Base-by-base conservation (phyloP, 2,113 vertebrate species). In the Oryzias woworae region DNA sequence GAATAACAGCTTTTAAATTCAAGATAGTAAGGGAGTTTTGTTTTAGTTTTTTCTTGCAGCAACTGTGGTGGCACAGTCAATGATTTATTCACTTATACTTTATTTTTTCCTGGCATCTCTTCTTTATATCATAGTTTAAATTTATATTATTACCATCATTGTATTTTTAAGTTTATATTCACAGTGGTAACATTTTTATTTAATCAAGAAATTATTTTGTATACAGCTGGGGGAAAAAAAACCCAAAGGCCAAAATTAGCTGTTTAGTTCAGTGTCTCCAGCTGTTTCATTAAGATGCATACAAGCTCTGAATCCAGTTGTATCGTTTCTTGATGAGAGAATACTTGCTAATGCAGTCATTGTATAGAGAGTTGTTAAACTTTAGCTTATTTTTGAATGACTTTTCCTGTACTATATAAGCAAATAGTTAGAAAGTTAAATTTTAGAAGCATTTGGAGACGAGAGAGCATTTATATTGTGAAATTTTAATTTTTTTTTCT, bases 101-200 rank as follows among this genome's bases (percentile, higher is more conserved):
- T 66, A 50, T 18, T 31, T 64, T 14, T 45, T 48, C 63, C 8
- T 55, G 3, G 53, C 0, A 55, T 52, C 66, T 56, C 63, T 58
- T 43, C 17, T 68, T 45, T 4, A 76, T 74, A 83, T 85, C 49
- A 79, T 63, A 59, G 47, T 56, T 74, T 72, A 15, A 58, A 70
- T 71, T 49, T 50, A 18, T 58, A 61, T 23, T 8, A 62, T 60
- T 3, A 36, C 51, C 67, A 68, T 81, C 16, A 46, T 74, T 85
- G 73, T 87, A 85, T 75, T 52, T 66, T 60, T n/a, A 62, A 57
- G 36, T 65, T 51, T 41, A 0, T 61, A 75, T 58, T 55, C 61
- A 55, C 48, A 48, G 8, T 26, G 31, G 20, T 24, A 23, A 18
- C 20, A 15, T 14, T 0, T 22, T 58, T 31, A 16, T 54, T 55